These are phyloP conservation scores for Drosophila mauritiana DNA, from an alignment of 1,140 invertebrate species.

Conservation along the genomic window DNA sequence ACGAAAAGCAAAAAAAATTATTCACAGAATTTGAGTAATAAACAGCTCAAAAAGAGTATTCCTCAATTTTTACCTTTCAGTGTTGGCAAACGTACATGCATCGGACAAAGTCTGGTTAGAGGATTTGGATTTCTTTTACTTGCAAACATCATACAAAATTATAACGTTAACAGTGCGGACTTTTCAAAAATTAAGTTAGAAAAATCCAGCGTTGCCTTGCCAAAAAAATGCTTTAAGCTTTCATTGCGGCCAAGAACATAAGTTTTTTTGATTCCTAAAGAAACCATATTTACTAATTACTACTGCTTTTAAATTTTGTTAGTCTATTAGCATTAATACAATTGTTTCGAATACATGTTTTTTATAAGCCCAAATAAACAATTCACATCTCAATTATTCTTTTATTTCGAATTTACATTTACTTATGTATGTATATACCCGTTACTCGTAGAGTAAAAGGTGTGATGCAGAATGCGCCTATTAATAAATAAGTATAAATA, in stretches of 20 bases:
- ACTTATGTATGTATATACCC: too few relatives aligned
- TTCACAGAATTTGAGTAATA: background rate
- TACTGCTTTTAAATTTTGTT: too few relatives aligned
- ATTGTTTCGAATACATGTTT: too few relatives aligned
- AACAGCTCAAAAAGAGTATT: constrained; percentile 85
- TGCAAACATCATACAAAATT: constrained; percentile 90
- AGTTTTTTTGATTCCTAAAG: background rate
- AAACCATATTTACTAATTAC: background rate
- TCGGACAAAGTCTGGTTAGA: constrained; percentile 93
- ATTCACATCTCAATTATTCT: too few relatives aligned
- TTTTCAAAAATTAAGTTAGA: constrained; percentile 86
- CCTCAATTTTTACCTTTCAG: constrained; percentile 94
- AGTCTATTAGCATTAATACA: too few relatives aligned
- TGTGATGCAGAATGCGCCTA: too few relatives aligned
- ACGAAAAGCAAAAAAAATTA: background rate
- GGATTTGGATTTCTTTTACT: constrained; percentile 90
- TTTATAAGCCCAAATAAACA: too few relatives aligned
- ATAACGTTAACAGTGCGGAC: constrained; percentile 87
- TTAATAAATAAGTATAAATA: too few relatives aligned
- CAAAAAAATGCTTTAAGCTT: constrained; percentile 87
- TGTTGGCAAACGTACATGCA: constrained; percentile 93
- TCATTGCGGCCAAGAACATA: constrained; percentile 44
- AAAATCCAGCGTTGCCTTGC: constrained; percentile 89
- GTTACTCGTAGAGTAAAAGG: too few relatives aligned
- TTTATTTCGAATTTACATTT: too few relatives aligned